A percentile compares a stretch with the other conserved stretches of the same genome.
phyloP scores from a whole-genome alignment of 2,888 invertebrate species.

The Thalpophila matura region DNA sequence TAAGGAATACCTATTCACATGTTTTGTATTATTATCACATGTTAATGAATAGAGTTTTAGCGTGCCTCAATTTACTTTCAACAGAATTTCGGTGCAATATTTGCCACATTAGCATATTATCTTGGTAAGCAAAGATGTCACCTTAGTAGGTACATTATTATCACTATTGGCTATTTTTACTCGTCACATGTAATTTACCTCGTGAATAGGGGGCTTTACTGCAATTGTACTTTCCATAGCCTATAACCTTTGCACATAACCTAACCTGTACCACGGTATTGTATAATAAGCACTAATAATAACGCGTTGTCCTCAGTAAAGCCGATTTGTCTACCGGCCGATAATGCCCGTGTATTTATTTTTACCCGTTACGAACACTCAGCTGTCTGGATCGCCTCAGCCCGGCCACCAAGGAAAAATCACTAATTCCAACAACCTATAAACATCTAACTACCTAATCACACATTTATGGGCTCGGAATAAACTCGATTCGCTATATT shows the following conservation, averaged over 20 bases:
- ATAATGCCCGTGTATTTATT: constrained; percentile 90
- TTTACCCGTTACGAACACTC: constrained; percentile 89
- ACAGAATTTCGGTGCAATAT: background rate
- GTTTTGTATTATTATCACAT: background rate
- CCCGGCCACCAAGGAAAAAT: constrained; percentile 86
- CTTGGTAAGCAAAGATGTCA: constrained; percentile 38
- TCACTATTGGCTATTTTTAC: constrained; percentile 42
- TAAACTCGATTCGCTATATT: constrained; percentile 82
- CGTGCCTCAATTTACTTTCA: background rate
- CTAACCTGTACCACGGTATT: constrained; percentile 69
- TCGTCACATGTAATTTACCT: constrained; percentile 41
- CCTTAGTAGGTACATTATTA: constrained; percentile 37
- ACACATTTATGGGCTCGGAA: constrained; percentile 65
- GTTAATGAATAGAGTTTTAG: background rate
- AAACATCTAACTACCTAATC: constrained; percentile 64
- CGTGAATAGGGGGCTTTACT: constrained; percentile 10
- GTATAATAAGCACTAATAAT: constrained; percentile 85
- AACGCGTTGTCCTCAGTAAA: constrained; percentile 84
- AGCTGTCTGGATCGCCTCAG: constrained; percentile 86
- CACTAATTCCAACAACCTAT: constrained; percentile 71
- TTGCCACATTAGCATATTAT: constrained; percentile 24
- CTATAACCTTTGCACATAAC: constrained; percentile 67
- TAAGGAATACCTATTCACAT: background rate
- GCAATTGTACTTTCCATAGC: constrained; percentile 43
- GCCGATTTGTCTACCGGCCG: constrained; percentile 87